phyloP scores from a whole-genome alignment of 1,140 invertebrate species.

The Drosophila guanche region DNA sequence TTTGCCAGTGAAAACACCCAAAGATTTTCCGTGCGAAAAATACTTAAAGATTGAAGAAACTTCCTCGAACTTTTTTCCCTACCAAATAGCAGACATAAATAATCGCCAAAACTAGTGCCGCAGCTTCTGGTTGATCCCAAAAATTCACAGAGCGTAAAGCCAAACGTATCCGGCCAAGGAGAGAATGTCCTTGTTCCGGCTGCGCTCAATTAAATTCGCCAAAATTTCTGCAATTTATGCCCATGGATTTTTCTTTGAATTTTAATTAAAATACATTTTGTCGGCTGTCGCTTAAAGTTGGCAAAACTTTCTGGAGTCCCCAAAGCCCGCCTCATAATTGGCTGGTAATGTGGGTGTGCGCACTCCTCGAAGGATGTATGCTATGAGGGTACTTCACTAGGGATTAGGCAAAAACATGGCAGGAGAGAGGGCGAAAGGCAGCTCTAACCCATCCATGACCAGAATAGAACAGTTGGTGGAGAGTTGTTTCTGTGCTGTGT shows the following conservation, averaged over 20 bases:
- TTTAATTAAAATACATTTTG: slow-evolving; percentile 73
- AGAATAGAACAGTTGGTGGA: slow-evolving; percentile 8
- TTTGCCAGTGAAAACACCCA: slow-evolving; percentile 22
- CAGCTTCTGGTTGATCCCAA: slow-evolving; percentile 35
- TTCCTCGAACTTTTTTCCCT: slow-evolving; percentile 2
- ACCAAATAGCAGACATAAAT: slow-evolving; percentile 1
- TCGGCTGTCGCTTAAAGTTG: slow-evolving; percentile 70
- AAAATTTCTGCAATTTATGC: slow-evolving; percentile 24
- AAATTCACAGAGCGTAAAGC: slow-evolving; percentile 41
- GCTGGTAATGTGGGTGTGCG: slow-evolving; percentile 61
- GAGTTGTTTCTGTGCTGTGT: slow-evolving; percentile 4
- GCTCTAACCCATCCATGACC: slow-evolving; percentile 15
- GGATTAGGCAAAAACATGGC: slow-evolving; percentile 34
- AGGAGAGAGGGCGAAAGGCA: slow-evolving; percentile 11
- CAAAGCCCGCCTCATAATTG: slow-evolving; percentile 60
- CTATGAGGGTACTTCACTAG: slow-evolving; percentile 35
- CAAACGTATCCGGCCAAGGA: slow-evolving; percentile 25
- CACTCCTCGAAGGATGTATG: slow-evolving; percentile 2
- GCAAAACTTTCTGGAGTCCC: slow-evolving; percentile 37
- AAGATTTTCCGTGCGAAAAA: slow-evolving; percentile 11
- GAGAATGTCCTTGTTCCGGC: slow-evolving; percentile 28
- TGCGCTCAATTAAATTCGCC: slow-evolving; percentile 56
- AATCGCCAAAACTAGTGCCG: slow-evolving; percentile 15
- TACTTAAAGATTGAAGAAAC: neutral
- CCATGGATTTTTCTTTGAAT: slow-evolving; percentile 53